Evolutionary conservation across 2,888 invertebrate species (phyloP).

Genomic region (Nipponacmea schrenckii): DNA sequence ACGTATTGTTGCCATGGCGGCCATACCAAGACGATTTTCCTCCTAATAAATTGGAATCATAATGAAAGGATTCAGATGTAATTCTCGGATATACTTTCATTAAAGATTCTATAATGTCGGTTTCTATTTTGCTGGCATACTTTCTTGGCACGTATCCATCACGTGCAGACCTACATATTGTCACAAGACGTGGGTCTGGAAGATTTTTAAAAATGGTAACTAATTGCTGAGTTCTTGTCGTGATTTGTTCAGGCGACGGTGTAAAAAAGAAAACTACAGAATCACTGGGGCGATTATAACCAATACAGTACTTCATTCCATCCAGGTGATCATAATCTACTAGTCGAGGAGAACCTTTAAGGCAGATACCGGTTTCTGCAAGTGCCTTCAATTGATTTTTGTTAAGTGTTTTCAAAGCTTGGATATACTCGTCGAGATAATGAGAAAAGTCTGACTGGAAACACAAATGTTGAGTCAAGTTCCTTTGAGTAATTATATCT

Average conservation of each 20-base stretch:
- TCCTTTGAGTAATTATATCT: neutral
- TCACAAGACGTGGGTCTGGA: constrained; percentile 6
- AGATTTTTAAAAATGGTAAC: neutral
- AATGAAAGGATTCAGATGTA: neutral
- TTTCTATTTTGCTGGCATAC: constrained; percentile 4
- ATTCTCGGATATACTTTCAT: neutral
- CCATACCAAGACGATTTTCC: neutral
- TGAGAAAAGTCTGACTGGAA: neutral
- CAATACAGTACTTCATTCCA: neutral
- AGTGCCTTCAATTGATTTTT: neutral
- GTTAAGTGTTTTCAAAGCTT: neutral
- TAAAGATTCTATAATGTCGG: neutral
- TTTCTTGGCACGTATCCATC: constrained; percentile 14
- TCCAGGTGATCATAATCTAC: neutral
- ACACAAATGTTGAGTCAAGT: neutral
- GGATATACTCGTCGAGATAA: neutral
- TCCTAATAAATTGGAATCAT: neutral
- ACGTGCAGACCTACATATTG: constrained; percentile 12
- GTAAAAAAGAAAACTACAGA: neutral
- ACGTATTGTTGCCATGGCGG: neutral
- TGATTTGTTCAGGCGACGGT: neutral
- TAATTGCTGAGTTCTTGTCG: neutral
- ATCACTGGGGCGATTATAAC: neutral
- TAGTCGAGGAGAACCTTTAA: neutral
- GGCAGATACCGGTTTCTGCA: neutral